Evolutionary conservation across 2,797 vertebrate genomes (phyloP).

Genomic region (Acanthurus leucopareius): DNA sequence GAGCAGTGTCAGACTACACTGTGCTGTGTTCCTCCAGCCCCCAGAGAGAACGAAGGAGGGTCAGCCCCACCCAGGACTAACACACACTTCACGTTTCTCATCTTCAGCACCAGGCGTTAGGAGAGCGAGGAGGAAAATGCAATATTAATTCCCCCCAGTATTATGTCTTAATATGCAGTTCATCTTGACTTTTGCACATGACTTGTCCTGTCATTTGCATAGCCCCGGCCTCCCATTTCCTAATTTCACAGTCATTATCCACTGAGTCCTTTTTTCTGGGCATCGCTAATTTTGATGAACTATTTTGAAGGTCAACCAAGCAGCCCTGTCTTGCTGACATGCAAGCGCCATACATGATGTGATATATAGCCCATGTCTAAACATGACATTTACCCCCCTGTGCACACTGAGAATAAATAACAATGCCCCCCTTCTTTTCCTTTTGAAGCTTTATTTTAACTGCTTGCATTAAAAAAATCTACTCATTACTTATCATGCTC

Average conservation of each 20-base stretch:
- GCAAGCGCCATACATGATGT: conserved; percentile 45
- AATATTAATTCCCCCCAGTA: conserved; percentile 92
- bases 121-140: conserved; percentile 78
- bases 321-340: conserved; percentile 66
- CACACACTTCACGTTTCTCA: conserved; percentile 66
- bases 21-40: conserved; percentile 37
- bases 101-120: conserved; percentile 55
- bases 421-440: conserved; percentile 1
- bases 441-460: conserved; percentile 45
- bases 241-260: conserved; percentile 99
- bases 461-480: conserved; percentile 56
- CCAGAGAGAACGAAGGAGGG: conserved; percentile 32
- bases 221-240: conserved; percentile 91
- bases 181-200: conserved; percentile 97
- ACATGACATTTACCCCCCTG: conserved; percentile 47
- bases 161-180: conserved; percentile 95
- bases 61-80: conserved; percentile 67
- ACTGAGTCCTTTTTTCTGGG: conserved; percentile 93
- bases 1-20: conserved; percentile 41
- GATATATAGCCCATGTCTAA: conserved; percentile 52
- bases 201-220: conserved; percentile 96
- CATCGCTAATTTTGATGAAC: conserved; percentile 99
- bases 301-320: conserved; percentile 96
- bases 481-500: conserved; percentile 59
- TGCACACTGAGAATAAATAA: conserved; percentile 58